phyloP scores from a whole-genome alignment of 1,140 invertebrate species.

The Forficula auricularia region DNA sequence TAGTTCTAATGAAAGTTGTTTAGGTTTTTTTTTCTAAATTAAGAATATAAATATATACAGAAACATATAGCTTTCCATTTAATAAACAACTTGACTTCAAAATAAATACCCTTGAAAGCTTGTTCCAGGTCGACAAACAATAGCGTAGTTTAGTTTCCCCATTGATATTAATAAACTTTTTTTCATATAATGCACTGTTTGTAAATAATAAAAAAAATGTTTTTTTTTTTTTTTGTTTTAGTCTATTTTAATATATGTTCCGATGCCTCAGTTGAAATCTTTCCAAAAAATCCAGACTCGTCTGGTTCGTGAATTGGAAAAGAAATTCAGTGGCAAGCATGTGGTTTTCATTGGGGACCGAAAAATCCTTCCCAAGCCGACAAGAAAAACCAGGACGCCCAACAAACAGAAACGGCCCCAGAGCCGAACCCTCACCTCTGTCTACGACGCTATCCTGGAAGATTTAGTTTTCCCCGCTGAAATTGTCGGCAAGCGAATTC shows the following conservation, averaged over 20 bases:
- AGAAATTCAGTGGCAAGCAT: slow-evolving; percentile 98
- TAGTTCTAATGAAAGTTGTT: too few relatives aligned
- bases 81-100: too few relatives aligned
- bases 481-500: slow-evolving; percentile 95
- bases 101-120: too few relatives aligned
- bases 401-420: slow-evolving; percentile 96
- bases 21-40: too few relatives aligned
- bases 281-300: slow-evolving; percentile 97
- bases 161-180: too few relatives aligned
- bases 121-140: too few relatives aligned
- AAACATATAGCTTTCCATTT: too few relatives aligned
- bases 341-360: slow-evolving; percentile 96
- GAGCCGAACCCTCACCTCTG: slow-evolving; percentile 85
- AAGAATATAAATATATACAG: too few relatives aligned
- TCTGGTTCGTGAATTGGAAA: slow-evolving; percentile 92
- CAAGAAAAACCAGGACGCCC: slow-evolving; percentile 81
- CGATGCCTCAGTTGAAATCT: slow-evolving; percentile 87
- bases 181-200: too few relatives aligned
- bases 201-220: too few relatives aligned
- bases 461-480: slow-evolving; percentile 98
- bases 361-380: slow-evolving; percentile 95
- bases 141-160: too few relatives aligned
- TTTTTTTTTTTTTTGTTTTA: slow-evolving; percentile 33
- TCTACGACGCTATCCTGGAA: slow-evolving; percentile 92
- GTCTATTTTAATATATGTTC: slow-evolving; percentile 96